A percentile compares a stretch with the other conserved stretches of the same genome.
phyloP scores from a whole-genome alignment of 2,113 vertebrate genomes.

The Argyrosomus japonicus region DNA sequence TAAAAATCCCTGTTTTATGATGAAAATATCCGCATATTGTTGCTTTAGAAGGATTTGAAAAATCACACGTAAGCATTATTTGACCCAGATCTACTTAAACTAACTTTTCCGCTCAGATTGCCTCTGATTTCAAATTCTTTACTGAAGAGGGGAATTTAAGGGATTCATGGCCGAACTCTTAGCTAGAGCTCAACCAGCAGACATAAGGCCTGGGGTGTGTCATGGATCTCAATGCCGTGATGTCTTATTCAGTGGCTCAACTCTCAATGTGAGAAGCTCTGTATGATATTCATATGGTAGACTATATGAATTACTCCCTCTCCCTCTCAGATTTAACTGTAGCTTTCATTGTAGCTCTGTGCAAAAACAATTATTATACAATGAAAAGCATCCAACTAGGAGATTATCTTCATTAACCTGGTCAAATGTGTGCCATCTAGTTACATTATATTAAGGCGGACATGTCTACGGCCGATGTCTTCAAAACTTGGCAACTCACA shows the following conservation, averaged over 20 bases:
- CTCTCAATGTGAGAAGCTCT: slow-evolving; percentile 8
- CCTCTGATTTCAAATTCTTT: not conserved
- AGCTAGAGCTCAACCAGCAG: not conserved
- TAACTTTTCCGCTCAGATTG: slow-evolving; percentile 7
- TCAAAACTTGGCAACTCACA: no score
- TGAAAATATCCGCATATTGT: not conserved
- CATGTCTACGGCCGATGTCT: no score
- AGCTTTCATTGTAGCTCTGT: not conserved
- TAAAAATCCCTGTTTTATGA: not conserved
- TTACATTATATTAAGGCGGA: no score
- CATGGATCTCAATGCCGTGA: slow-evolving; percentile 40
- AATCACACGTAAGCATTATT: not conserved
- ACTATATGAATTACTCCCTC: not conserved
- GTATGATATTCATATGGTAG: not conserved
- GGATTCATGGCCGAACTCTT: slow-evolving; percentile 9
- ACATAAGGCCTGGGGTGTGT: slow-evolving; percentile 18
- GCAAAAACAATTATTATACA: not conserved
- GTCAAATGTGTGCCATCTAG: no score
- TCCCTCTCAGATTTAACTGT: not conserved
- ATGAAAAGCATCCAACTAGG: not conserved
- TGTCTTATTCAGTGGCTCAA: slow-evolving; percentile 51
- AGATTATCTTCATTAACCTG: no score
- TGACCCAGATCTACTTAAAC: slow-evolving; percentile 43
- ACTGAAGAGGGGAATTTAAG: slow-evolving; percentile 7
- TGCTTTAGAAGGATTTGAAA: not conserved